Evolutionary conservation across 2,888 invertebrate genomes (phyloP).

Genomic region (Serrognathus titanus): DNA sequence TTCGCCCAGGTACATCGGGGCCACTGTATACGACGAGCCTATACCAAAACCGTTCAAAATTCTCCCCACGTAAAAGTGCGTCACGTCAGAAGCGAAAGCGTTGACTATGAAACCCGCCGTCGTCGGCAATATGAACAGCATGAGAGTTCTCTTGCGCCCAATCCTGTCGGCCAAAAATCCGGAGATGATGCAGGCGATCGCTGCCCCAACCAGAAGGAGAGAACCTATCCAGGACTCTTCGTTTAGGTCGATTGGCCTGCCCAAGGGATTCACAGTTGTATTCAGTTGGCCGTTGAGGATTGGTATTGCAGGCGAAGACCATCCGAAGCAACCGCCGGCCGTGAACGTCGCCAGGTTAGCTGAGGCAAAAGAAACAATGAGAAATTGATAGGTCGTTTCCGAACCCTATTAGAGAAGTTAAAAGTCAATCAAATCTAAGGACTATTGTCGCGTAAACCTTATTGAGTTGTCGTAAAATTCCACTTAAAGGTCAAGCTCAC

Average conservation of each 20-base stretch:
- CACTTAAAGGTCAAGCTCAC: too few relatives aligned
- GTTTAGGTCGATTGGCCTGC: constrained; percentile 48
- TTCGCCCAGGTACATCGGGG: constrained; percentile 84
- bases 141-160: constrained; percentile 61
- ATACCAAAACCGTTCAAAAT: constrained; percentile 37
- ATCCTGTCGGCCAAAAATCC: constrained; percentile 61
- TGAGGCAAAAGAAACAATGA: constrained; percentile 21
- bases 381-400: too few relatives aligned
- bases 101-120: constrained; percentile 47
- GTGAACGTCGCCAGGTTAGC: constrained; percentile 46
- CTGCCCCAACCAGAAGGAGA: constrained; percentile 61
- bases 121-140: constrained; percentile 62
- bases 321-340: constrained; percentile 46
- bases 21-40: constrained; percentile 66
- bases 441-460: too few relatives aligned
- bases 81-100: constrained; percentile 16
- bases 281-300: constrained; percentile 34
- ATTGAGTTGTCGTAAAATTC: too few relatives aligned
- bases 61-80: constrained; percentile 20
- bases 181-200: constrained; percentile 64
- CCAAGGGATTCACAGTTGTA: constrained; percentile 48
- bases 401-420: too few relatives aligned
- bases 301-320: constrained; percentile 40
- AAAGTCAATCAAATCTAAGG: too few relatives aligned
- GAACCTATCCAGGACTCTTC: constrained; percentile 72